phyloP scores from a whole-genome alignment of 1,140 invertebrate genomes.

The Halesus radiatus region DNA sequence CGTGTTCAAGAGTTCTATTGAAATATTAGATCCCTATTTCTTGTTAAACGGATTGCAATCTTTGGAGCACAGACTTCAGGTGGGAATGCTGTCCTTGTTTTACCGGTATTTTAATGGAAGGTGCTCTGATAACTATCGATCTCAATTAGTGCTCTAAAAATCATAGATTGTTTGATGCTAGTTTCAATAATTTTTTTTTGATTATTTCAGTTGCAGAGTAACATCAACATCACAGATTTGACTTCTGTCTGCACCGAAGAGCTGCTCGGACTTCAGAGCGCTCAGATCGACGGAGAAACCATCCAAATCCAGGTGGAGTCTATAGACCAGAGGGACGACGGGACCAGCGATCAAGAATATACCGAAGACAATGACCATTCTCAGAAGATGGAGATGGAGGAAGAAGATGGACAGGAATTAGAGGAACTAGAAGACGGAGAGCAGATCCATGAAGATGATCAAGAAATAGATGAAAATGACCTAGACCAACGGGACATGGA shows the following conservation, averaged over 20 bases:
- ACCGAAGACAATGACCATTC: background rate
- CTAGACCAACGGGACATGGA: no score
- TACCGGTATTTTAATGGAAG: no score
- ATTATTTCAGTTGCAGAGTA: constrained; percentile 14
- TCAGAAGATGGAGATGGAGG: background rate
- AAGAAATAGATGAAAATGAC: background rate
- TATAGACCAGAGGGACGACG: background rate
- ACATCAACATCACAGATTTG: constrained; percentile 47
- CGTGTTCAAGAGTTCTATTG: no score
- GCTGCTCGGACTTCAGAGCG: constrained; percentile 41
- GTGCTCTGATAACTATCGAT: no score
- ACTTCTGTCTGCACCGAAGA: constrained; percentile 50
- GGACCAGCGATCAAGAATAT: constrained; percentile 1
- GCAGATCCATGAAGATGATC: constrained; percentile 3
- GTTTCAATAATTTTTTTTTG: no score
- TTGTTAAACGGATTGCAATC: no score
- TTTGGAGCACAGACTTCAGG: no score
- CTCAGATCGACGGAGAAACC: constrained; percentile 9
- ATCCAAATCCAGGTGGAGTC: constrained; percentile 17
- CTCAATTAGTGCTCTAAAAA: no score
- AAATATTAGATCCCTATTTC: no score
- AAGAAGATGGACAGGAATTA: background rate
- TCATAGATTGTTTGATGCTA: no score
- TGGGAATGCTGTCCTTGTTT: no score
- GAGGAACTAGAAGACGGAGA: constrained; percentile 11